These are phyloP conservation scores for Manacus vitellinus DNA, from an alignment of 2,113 vertebrate species.

Conservation along the genomic window DNA sequence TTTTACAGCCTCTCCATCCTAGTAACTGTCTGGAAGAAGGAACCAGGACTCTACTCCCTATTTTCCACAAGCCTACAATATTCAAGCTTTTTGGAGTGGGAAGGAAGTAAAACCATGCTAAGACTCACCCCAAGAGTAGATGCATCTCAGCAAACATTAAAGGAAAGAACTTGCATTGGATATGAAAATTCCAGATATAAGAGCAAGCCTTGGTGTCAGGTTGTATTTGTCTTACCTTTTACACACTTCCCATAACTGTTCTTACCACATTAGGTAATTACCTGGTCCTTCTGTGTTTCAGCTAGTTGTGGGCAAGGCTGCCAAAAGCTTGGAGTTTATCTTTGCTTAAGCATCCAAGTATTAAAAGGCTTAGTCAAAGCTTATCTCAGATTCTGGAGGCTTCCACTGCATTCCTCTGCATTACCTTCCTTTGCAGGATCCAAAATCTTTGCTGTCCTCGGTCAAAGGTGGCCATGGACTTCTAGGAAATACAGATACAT, in stretches of 20 bases:
- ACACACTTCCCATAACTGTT: constrained; percentile 54
- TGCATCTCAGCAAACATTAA: neutral
- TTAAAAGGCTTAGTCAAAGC: constrained; percentile 47
- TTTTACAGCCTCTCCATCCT: neutral
- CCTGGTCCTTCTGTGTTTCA: constrained; percentile 54
- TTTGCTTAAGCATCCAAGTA: constrained; percentile 28
- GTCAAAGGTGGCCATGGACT: neutral
- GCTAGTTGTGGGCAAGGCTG: constrained; percentile 37
- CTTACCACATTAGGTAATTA: constrained; percentile 59
- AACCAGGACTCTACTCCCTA: neutral
- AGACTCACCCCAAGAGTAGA: neutral
- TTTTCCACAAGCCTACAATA: neutral
- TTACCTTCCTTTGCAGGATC: neutral
- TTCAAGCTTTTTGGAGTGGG: neutral
- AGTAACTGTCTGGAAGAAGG: neutral
- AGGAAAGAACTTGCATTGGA: neutral
- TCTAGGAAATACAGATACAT: neutral
- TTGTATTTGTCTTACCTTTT: constrained; percentile 52
- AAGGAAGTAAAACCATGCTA: neutral
- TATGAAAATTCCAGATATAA: constrained; percentile 7
- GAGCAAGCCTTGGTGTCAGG: neutral
- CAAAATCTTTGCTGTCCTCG: neutral
- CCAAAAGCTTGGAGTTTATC: constrained; percentile 53
- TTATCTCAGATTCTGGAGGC: constrained; percentile 51
- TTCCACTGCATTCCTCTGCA: neutral